phyloP scores from a whole-genome alignment of 2,888 invertebrate species.

The Glomeris marginata region DNA sequence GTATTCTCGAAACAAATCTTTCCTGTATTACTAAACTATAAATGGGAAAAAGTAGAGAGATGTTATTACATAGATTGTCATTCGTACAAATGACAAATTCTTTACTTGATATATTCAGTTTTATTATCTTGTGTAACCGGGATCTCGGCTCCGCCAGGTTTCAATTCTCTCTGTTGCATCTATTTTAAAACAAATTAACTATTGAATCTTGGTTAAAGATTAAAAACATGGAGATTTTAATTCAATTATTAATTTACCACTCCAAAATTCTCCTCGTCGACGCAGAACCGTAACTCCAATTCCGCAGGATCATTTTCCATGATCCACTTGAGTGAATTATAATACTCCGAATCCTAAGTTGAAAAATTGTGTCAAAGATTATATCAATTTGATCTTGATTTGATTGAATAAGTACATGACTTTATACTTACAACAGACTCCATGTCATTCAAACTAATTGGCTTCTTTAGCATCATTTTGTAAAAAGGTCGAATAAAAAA shows the following conservation, averaged over 20 bases:
- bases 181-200: slow-evolving; percentile 31
- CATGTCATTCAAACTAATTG: slow-evolving; percentile 92
- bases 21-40: slow-evolving; percentile 83
- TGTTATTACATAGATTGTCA: background rate
- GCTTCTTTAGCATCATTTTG: slow-evolving; percentile 97
- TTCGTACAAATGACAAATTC: slow-evolving; percentile 15
- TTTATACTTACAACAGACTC: slow-evolving; percentile 60
- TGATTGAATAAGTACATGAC: background rate
- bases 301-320: slow-evolving; percentile 91
- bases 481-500: slow-evolving; percentile 99
- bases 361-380: background rate
- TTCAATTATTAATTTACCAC: slow-evolving; percentile 24
- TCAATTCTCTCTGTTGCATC: slow-evolving; percentile 79
- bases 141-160: slow-evolving; percentile 77
- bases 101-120: slow-evolving; percentile 88
- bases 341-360: slow-evolving; percentile 76
- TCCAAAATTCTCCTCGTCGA: slow-evolving; percentile 95
- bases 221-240: background rate
- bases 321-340: slow-evolving; percentile 92
- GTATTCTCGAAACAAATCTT: slow-evolving; percentile 92
- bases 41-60: background rate
- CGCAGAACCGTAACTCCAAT: slow-evolving; percentile 82
- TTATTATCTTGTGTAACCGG: slow-evolving; percentile 87
- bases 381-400: background rate
- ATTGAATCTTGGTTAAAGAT: background rate